Base-by-base conservation (phyloP, 2,797 vertebrate genomes). In the Cyprinella venusta region DNA sequence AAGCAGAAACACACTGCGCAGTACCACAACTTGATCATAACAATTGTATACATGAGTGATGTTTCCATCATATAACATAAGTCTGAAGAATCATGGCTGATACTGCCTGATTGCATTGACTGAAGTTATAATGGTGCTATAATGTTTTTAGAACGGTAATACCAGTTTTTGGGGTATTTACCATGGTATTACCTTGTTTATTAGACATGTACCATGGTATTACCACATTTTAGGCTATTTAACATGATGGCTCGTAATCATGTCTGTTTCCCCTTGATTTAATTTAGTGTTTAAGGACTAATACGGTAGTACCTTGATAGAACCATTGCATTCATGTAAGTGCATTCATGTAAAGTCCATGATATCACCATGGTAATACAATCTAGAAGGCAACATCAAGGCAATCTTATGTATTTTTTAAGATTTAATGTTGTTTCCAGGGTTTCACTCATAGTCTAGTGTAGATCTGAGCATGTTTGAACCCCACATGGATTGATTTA, bases 1-100 rank as follows among this genome's bases (percentile, higher is more conserved):
- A 30, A 30, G 26, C 26, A 30, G 26, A 30, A 7, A 72, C 71
- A 54, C 50, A 59, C 21, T 76, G 52, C 36, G 72, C 72, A 76
- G 52, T 8, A 59, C n/a, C 72, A 76, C 72, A 75, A 75, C 72
- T 75, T 75, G 21, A 75, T 24, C 72, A 40, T 33, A 74, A 54
- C 70, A 72, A 21, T 72, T 33, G 48, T 54, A 19, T 19, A 5
- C 48, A 74, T 40, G 13, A 40, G 52, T 40, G 30, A 74, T 74
- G 48, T 21, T 52, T 74, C 0, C 7, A 40, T 75, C 70, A 21
- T 52, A 18, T 12, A 6, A 72, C 1, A 18, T 12, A 6, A 72
- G 2, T 72, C 45, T 33, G 26, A 36, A 36, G 0, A 48, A 48
- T 33, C 70, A 52, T 52, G 45, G 12, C 26, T 19, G 16, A 19